Base-by-base conservation (phyloP, 2,797 vertebrate genomes). In the Anguilla megastoma region DNA sequence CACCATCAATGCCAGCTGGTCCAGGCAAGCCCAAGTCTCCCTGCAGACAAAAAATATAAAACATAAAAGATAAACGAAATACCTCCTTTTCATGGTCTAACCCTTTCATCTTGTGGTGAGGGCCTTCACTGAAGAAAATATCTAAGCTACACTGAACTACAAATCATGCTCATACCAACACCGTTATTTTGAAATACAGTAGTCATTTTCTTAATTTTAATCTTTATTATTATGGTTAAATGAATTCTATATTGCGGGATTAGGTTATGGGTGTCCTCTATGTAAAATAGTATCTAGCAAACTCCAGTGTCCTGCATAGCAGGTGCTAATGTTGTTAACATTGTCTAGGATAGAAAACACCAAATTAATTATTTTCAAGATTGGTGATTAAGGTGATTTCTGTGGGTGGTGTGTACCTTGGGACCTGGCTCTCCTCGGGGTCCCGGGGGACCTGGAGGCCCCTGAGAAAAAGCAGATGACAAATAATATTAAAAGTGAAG, bases 401-500 rank as follows among this genome's bases (percentile, higher is more conserved):
- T 82, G 45, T 24, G 41, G 6, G 79, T 45, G 41, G 45, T 74
- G 24, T 45, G 10, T 85, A 97, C 96, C 96, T 97, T 97, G 89
- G 94, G 90, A 90, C 96, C 97, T 58, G 96, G 95, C 89, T 92
- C 92, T 0, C 97, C 97, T 21, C 94, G 94, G 30, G 94, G 93
- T 0, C 97, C 97, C 0, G 95, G 95, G 5, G 94, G 94, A 30
- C 96, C 97, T 60, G 95, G 96, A 14, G 96, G 96, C 16, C 97
- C 97, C 0, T 96, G 96, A 3, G 95, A 94, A 84, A 96, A 56
- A 76, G 16, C 79, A 3, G 48, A 66, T 60, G 6, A 85, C 52
- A 84, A 0, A 24, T 0, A 52, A 87, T 56, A 79, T 52, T 41
- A 52, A 56, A 41, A 12, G 45, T 56, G 48, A 18, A 66, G 16